A percentile compares a stretch with the other conserved stretches of the same genome.
These are phyloP conservation scores for Alethe castanea DNA, from an alignment of 2,113 vertebrate species.

Conservation along the genomic window DNA sequence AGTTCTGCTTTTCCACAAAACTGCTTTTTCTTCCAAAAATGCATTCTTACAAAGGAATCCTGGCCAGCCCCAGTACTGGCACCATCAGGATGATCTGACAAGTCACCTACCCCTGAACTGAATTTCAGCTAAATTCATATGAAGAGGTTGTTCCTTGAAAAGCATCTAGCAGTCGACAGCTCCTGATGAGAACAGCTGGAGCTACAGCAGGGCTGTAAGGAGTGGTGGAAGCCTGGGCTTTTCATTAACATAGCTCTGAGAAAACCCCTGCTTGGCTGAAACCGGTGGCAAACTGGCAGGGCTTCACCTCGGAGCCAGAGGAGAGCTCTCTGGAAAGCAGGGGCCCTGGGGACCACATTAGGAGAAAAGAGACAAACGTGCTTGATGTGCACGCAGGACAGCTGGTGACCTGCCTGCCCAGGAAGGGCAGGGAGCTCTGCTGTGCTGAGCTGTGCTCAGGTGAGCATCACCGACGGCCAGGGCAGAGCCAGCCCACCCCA, in stretches of 20 bases:
- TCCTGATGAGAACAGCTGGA: conserved; percentile 44
- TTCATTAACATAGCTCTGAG: not conserved
- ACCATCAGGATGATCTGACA: not conserved
- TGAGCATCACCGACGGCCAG: accelerated
- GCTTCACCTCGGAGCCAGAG: not conserved
- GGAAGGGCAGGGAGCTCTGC: not conserved
- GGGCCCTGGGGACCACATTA: not conserved
- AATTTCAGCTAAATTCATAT: not conserved
- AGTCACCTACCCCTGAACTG: not conserved
- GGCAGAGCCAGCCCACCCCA: not conserved
- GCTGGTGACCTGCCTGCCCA: not conserved
- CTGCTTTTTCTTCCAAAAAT: not conserved
- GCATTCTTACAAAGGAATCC: not conserved
- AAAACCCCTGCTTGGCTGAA: not conserved
- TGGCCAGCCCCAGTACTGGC: not conserved
- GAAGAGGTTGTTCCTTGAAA: conserved; percentile 8
- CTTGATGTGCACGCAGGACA: not conserved
- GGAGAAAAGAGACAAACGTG: not conserved
- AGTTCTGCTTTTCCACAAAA: not conserved
- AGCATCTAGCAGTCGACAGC: not conserved
- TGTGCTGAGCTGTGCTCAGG: accelerated
- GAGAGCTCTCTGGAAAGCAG: not conserved
- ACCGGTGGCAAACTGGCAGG: not conserved
- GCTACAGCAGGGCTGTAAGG: not conserved
- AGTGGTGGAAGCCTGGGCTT: not conserved